phyloP scores from a whole-genome alignment of 92 coral and sea anemone genomes.

The Zoanthus gigantus region DNA sequence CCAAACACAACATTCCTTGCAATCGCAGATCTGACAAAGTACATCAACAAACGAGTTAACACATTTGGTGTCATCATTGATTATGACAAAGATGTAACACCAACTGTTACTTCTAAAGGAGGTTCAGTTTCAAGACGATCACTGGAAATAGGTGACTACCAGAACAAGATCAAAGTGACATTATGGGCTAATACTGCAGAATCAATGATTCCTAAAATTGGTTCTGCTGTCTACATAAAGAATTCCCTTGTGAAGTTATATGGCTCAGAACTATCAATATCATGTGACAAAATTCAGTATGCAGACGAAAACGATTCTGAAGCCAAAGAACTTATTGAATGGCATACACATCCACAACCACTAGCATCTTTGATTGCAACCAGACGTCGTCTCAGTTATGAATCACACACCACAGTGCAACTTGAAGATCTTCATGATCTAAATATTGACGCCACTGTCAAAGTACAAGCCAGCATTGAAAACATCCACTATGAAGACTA shows the following conservation, averaged over 20 bases:
- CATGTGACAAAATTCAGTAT: not conserved
- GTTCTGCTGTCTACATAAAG: slow-evolving; percentile 14
- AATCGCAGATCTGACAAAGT: slow-evolving; percentile 10
- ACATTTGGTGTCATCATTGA: slow-evolving; percentile 45
- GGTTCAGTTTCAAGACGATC: slow-evolving; percentile 23
- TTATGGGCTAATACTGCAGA: slow-evolving; percentile 37
- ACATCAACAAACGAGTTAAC: slow-evolving; percentile 35
- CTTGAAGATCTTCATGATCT: slow-evolving; percentile 13
- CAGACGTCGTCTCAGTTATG: slow-evolving; percentile 18
- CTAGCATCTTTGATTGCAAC: not conserved
- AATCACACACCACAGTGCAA: slow-evolving; percentile 17
- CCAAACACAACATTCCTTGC: slow-evolving; percentile 10
- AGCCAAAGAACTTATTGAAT: slow-evolving; percentile 3
- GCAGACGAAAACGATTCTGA: slow-evolving; percentile 6
- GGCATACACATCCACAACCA: not conserved
- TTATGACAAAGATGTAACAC: not conserved
- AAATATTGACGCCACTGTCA: slow-evolving; percentile 16
- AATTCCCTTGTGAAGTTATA: not conserved
- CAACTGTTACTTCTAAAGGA: not conserved
- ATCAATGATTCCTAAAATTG: slow-evolving; percentile 20
- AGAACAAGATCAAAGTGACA: slow-evolving; percentile 17
- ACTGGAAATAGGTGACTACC: slow-evolving; percentile 32
- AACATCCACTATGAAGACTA: slow-evolving; percentile 17
- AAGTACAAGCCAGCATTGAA: slow-evolving; percentile 20
- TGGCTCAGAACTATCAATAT: not conserved